These are phyloP conservation scores for Lymantria dispar DNA, from an alignment of 2,888 invertebrate genomes.

Conservation along the genomic window DNA sequence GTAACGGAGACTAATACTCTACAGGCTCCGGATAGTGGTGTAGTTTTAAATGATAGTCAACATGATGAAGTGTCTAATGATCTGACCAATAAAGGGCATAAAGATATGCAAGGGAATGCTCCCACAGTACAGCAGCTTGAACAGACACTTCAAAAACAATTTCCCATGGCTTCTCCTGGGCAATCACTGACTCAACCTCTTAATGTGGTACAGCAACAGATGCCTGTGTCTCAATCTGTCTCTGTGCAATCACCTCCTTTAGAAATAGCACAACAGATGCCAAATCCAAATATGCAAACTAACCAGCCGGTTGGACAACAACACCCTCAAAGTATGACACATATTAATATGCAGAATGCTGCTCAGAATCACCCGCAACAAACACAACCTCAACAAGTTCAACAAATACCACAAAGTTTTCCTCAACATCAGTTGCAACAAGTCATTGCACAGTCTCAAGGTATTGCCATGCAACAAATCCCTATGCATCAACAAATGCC, in stretches of 20 bases:
- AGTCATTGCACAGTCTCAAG: conserved; percentile 76
- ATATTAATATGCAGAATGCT: conserved; percentile 74
- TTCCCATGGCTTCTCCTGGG: conserved; percentile 78
- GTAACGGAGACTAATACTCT: conserved; percentile 61
- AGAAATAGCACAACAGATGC: conserved; percentile 78
- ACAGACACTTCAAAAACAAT: conserved; percentile 76
- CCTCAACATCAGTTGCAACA: conserved; percentile 80
- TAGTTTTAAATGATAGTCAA: conserved; percentile 77
- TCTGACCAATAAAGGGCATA: conserved; percentile 73
- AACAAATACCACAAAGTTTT: conserved; percentile 79
- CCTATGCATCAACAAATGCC: conserved; percentile 80
- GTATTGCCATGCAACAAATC: conserved; percentile 77
- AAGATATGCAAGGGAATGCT: conserved; percentile 73
- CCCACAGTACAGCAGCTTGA: conserved; percentile 73
- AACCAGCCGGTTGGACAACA: conserved; percentile 73
- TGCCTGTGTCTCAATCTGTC: conserved; percentile 70
- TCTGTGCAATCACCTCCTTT: conserved; percentile 78
- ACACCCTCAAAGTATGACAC: conserved; percentile 79
- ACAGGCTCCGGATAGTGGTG: conserved; percentile 78
- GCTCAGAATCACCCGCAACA: conserved; percentile 63
- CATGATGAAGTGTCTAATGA: conserved; percentile 77
- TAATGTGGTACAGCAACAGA: conserved; percentile 66
- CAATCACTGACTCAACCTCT: conserved; percentile 77
- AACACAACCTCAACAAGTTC: conserved; percentile 73
- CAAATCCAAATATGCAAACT: conserved; percentile 66